Conservation (phyloP, 2,888 invertebrate genomes). For the Siphlonurus alternatus region DNA sequence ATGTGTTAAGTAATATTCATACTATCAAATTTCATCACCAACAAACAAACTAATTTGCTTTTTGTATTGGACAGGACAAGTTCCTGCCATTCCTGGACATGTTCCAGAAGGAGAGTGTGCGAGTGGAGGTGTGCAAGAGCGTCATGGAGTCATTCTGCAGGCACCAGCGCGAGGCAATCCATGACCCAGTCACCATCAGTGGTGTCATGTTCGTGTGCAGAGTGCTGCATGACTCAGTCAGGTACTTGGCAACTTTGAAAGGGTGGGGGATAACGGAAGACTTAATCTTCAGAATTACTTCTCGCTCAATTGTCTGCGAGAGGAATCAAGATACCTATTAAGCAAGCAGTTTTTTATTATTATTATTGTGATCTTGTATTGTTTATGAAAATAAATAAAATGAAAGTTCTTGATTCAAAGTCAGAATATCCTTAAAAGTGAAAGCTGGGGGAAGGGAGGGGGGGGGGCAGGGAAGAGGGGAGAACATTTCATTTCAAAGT, state of each 20-base stretch:
- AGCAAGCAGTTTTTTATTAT: background rate
- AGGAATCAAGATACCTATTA: too few relatives aligned
- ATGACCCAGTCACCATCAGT: constrained; percentile 75
- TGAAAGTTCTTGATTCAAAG: too few relatives aligned
- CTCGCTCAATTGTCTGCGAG: too few relatives aligned
- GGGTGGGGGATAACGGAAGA: background rate
- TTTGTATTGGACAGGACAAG: too few relatives aligned
- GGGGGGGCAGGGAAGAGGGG: too few relatives aligned
- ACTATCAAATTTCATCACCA: background rate
- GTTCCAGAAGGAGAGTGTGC: constrained; percentile 68
- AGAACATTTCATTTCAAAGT: too few relatives aligned
- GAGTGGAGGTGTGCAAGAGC: constrained; percentile 68
- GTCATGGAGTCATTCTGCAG: constrained; percentile 38
- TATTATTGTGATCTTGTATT: too few relatives aligned
- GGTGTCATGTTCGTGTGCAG: constrained; percentile 77
- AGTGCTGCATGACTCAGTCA: constrained; percentile 84
- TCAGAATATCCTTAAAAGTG: too few relatives aligned
- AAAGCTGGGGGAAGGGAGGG: too few relatives aligned
- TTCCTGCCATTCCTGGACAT: constrained; percentile 81
- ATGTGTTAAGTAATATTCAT: background rate
- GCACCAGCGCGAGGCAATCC: constrained; percentile 35
- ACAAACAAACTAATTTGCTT: too few relatives aligned
- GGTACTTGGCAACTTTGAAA: constrained; percentile 41
- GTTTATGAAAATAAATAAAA: too few relatives aligned
- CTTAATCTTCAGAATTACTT: too few relatives aligned